A percentile compares a stretch with the other conserved stretches of the same genome.
Evolutionary conservation across 2,797 vertebrate genomes (phyloP).

Genomic region (Typhlichthys subterraneus): DNA sequence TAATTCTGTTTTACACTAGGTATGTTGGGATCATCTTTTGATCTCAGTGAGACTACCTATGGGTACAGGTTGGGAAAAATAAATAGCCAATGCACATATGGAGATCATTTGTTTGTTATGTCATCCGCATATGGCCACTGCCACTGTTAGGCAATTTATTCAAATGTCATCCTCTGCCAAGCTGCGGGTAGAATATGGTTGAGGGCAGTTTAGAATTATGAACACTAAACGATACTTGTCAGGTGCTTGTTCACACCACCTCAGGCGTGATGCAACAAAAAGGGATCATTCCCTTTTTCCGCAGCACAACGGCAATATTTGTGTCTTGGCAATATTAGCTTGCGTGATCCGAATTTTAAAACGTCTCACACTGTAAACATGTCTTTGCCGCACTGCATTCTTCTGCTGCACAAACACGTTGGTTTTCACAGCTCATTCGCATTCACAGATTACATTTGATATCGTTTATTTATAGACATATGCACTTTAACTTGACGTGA

Average conservation of each 20-base stretch:
- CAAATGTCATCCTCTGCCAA: constrained; percentile 45
- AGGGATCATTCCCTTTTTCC: not conserved
- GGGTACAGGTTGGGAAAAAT: constrained; percentile 15
- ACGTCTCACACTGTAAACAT: constrained; percentile 41
- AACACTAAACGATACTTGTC: constrained; percentile 40
- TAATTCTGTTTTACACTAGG: not conserved
- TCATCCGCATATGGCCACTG: constrained; percentile 18
- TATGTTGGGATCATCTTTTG: not conserved
- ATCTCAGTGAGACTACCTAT: constrained; percentile 8
- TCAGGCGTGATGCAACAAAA: not conserved
- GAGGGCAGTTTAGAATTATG: constrained; percentile 47
- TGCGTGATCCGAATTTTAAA: constrained; percentile 16
- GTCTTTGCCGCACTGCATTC: constrained; percentile 19
- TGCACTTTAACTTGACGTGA: constrained; percentile 3
- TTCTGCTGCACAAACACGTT: constrained; percentile 5
- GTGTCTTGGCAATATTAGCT: not conserved
- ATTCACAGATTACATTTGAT: not conserved
- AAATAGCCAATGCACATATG: constrained; percentile 1
- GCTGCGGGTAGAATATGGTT: constrained; percentile 27
- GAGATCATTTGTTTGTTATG: constrained; percentile 21
- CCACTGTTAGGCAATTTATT: constrained; percentile 34
- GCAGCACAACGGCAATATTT: constrained; percentile 19
- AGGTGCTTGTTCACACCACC: constrained; percentile 44
- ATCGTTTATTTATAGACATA: not conserved
- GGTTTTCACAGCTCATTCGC: not conserved